These are phyloP conservation scores for Cinclus mexicanus DNA, from an alignment of 2,113 vertebrate genomes.

Conservation along the genomic window DNA sequence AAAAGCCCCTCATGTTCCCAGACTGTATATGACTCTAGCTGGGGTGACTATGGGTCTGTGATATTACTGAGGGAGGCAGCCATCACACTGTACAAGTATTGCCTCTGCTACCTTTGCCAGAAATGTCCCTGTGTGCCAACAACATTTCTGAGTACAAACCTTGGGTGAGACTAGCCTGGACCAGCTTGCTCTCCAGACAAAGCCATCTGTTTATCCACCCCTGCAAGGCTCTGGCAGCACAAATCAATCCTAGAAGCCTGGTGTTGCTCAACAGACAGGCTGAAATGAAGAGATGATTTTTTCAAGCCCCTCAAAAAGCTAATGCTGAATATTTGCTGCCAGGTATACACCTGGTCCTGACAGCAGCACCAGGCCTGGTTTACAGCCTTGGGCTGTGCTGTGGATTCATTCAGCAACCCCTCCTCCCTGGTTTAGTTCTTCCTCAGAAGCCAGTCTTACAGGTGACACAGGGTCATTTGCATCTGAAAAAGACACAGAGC, in stretches of 20 bases:
- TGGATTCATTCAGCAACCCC: neutral
- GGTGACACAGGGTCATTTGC: neutral
- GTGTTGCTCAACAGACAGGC: neutral
- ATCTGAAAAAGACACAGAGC: neutral
- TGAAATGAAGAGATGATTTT: neutral
- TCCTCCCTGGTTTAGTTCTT: neutral
- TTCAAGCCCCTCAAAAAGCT: neutral
- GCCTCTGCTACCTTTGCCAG: neutral
- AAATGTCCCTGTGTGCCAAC: neutral
- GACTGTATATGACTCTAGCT: neutral
- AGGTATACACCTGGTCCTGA: slow-evolving; percentile 22
- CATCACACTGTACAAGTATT: neutral
- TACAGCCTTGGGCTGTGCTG: neutral
- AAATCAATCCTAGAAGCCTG: neutral
- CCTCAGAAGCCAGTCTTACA: neutral
- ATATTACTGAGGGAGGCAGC: neutral
- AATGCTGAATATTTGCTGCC: neutral
- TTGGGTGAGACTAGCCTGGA: neutral
- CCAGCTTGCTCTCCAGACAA: slow-evolving; percentile 23
- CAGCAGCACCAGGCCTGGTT: neutral
- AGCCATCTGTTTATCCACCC: slow-evolving; percentile 26
- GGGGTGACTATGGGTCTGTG: neutral
- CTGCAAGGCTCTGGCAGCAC: slow-evolving; percentile 18
- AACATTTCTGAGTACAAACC: neutral
- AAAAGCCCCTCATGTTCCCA: neutral